A percentile compares a stretch with the other conserved stretches of the same genome.
Conservation (phyloP, 2,797 vertebrate species). For the Anguilla obscura region DNA sequence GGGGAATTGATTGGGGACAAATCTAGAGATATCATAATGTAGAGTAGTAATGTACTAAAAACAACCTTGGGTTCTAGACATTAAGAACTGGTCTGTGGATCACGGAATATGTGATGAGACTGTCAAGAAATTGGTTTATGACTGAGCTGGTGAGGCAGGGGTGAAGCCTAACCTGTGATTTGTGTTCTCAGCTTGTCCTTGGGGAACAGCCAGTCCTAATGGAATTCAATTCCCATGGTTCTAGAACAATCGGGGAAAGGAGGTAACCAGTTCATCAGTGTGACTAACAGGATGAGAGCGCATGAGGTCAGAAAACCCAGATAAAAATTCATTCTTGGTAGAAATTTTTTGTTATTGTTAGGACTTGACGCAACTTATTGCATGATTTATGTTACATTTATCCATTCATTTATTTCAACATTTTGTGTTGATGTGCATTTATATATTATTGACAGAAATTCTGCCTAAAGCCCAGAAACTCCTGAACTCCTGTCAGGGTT, state of each 20-base stretch:
- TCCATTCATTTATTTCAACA: neutral
- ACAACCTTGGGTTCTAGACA: neutral
- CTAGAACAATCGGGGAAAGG: neutral
- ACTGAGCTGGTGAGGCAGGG: neutral
- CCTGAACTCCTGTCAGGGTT: too few species aligned
- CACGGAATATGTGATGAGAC: neutral
- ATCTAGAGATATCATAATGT: neutral
- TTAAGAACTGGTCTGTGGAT: neutral
- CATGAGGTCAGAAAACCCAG: neutral
- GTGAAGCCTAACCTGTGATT: neutral
- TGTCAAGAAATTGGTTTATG: neutral
- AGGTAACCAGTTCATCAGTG: neutral
- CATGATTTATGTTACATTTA: neutral
- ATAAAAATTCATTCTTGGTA: neutral
- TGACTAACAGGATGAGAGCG: neutral
- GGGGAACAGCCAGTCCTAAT: neutral
- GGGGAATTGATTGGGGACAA: neutral
- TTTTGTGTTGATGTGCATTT: neutral
- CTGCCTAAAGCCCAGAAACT: too few species aligned
- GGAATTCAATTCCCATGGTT: neutral
- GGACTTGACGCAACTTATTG: neutral
- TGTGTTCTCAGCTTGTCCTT: neutral
- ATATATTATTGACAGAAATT: neutral
- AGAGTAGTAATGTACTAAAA: neutral
- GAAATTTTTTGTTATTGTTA: neutral